Conservation (phyloP, 92 coral and sea anemone genomes). For the Desmophyllum pertusum region DNA sequence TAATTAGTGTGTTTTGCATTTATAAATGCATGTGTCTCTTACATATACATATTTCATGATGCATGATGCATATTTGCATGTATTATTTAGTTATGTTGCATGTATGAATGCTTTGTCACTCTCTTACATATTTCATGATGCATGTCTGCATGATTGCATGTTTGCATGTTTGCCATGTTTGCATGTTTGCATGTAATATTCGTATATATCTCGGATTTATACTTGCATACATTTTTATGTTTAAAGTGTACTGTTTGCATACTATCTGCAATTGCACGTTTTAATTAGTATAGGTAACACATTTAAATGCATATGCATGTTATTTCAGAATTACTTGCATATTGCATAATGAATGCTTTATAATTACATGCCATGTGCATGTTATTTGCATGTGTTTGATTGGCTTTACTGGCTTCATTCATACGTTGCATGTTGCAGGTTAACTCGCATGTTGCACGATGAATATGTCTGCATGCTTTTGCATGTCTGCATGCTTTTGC, state of each 20-base stretch:
- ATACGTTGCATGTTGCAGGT: constrained; percentile 13
- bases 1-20: no score
- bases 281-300: no score
- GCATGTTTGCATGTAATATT: background rate
- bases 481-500: background rate
- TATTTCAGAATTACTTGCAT: background rate
- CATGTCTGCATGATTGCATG: background rate
- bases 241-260: no score
- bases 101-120: background rate
- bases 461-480: no score
- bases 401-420: no score
- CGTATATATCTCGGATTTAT: background rate
- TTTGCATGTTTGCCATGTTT: background rate
- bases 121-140: background rate
- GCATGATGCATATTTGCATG: background rate
- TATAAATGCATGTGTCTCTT: no score
- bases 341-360: background rate
- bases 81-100: background rate
- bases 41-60: no score
- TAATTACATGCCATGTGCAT: background rate
- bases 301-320: no score
- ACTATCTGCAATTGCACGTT: no score
- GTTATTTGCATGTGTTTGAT: background rate
- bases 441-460: background rate
- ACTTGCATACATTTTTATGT: background rate